Conservation (phyloP, 2,888 invertebrate genomes). For the Busseola fusca region DNA sequence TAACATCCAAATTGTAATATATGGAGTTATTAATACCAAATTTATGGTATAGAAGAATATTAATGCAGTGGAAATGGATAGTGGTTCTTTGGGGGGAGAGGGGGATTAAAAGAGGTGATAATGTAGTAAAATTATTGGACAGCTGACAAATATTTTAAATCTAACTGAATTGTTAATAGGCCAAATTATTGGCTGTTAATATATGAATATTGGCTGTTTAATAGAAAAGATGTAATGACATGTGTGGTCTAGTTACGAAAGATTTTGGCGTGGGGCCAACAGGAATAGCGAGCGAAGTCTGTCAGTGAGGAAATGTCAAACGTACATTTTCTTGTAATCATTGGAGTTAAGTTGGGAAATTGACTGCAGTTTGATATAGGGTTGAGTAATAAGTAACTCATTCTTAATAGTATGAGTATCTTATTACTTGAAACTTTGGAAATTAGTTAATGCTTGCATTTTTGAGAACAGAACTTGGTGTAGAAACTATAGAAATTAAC, state of each 20-base stretch:
- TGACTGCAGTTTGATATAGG: neutral
- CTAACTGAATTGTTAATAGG: slow-evolving; percentile 4
- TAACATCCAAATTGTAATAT: slow-evolving; percentile 42
- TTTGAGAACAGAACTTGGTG: neutral
- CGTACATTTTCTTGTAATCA: slow-evolving; percentile 7
- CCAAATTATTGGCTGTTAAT: slow-evolving; percentile 4
- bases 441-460: neutral
- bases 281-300: slow-evolving; percentile 11
- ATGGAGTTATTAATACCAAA: slow-evolving; percentile 26
- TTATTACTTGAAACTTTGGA: neutral
- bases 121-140: slow-evolving; percentile 43
- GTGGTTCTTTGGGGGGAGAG: too few relatives aligned
- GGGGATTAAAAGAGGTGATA: slow-evolving; percentile 26
- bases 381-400: slow-evolving; percentile 3
- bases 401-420: neutral
- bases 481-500: too few relatives aligned
- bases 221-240: slow-evolving; percentile 31
- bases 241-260: slow-evolving; percentile 28
- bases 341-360: slow-evolving; percentile 1
- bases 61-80: neutral
- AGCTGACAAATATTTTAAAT: slow-evolving; percentile 20
- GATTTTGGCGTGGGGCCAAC: slow-evolving; percentile 43
- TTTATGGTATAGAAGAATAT: slow-evolving; percentile 16
- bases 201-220: slow-evolving; percentile 31
- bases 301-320: slow-evolving; percentile 11